A percentile compares a stretch with the other conserved stretches of the same genome.
Evolutionary conservation across 2,113 vertebrate species (phyloP).

Genomic region (Arvicanthis niloticus): DNA sequence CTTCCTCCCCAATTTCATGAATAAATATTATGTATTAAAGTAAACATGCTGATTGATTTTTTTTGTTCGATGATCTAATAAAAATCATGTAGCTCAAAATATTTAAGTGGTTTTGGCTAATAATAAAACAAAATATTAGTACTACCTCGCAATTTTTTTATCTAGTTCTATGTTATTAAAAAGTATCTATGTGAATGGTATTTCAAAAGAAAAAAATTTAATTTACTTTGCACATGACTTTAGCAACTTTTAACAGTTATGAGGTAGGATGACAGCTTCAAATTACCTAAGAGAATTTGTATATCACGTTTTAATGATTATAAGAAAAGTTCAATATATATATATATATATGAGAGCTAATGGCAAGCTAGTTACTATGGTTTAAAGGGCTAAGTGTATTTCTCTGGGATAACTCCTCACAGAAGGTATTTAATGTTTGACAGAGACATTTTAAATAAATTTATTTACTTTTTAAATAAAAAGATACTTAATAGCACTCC

Average conservation of each 20-base stretch:
- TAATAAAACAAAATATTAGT: constrained; percentile 23
- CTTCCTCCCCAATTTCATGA: neutral
- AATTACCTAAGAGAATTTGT: neutral
- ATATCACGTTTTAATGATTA: neutral
- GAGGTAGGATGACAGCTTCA: neutral
- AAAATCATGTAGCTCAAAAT: neutral
- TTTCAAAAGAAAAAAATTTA: neutral
- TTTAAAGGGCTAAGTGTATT: neutral
- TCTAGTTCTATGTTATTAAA: neutral
- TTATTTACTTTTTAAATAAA: neutral
- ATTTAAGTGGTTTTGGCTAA: neutral
- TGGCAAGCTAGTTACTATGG: neutral
- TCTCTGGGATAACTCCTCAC: neutral
- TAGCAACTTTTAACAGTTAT: neutral
- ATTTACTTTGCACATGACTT: neutral
- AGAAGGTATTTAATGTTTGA: neutral
- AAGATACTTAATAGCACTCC: neutral
- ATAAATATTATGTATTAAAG: neutral
- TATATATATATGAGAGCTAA: neutral
- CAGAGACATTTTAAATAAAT: neutral
- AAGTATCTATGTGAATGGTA: neutral
- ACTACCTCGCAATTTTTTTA: neutral
- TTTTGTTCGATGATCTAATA: neutral
- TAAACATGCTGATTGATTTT: neutral
- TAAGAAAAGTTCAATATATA: neutral